Percentiles rank a stretch among this genome's conserved stretches.
Evolutionary conservation across 2,888 invertebrate species (phyloP).

Genomic region (Parnassius apollo): DNA sequence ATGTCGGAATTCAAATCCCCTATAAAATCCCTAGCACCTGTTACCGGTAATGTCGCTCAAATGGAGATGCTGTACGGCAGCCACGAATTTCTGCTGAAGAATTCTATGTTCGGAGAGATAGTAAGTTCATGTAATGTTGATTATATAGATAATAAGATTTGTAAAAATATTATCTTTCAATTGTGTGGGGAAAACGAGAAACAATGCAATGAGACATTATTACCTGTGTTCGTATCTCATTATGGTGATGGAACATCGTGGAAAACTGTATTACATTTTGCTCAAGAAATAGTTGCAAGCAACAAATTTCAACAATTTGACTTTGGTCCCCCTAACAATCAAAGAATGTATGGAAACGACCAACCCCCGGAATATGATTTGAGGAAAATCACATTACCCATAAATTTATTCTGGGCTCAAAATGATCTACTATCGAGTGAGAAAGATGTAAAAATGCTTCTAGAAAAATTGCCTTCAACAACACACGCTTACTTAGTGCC

Average conservation of each 20-base stretch:
- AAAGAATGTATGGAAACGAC: slow-evolving; percentile 75
- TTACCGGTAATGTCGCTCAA: slow-evolving; percentile 80
- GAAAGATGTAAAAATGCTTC: slow-evolving; percentile 80
- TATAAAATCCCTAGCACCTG: slow-evolving; percentile 84
- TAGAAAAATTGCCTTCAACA: slow-evolving; percentile 67
- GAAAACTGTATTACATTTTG: slow-evolving; percentile 86
- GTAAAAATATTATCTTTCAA: slow-evolving; percentile 86
- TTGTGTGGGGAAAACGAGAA: slow-evolving; percentile 86
- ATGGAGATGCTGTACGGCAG: slow-evolving; percentile 83
- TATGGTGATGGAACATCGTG: slow-evolving; percentile 89
- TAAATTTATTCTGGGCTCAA: slow-evolving; percentile 84
- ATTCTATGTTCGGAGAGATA: slow-evolving; percentile 78
- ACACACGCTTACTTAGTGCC: slow-evolving; percentile 80
- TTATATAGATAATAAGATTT: slow-evolving; percentile 79
- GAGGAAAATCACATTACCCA: slow-evolving; percentile 79
- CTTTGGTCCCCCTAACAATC: slow-evolving; percentile 82
- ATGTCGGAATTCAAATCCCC: slow-evolving; percentile 84
- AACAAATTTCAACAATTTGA: slow-evolving; percentile 85
- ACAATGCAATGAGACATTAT: slow-evolving; percentile 84
- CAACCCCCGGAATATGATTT: slow-evolving; percentile 84
- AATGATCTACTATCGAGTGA: slow-evolving; percentile 87
- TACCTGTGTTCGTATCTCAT: slow-evolving; percentile 86
- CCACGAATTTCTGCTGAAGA: slow-evolving; percentile 87
- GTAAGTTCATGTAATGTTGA: slow-evolving; percentile 79
- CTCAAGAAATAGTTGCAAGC: slow-evolving; percentile 76